phyloP scores from a whole-genome alignment of 2,797 vertebrate species.

The Hyperoplus lanceolatus region DNA sequence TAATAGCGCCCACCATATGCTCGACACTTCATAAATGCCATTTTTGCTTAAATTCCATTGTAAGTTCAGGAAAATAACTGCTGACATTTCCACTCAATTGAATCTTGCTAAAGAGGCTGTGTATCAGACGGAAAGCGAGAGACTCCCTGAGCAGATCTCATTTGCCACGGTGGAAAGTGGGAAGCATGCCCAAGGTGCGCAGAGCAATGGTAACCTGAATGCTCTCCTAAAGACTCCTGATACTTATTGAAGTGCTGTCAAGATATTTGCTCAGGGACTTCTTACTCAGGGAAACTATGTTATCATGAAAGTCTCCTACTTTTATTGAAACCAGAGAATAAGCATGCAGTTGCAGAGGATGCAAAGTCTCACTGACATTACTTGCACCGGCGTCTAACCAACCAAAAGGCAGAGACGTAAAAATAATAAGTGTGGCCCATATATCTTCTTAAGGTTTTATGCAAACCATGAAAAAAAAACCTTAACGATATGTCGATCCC shows the following conservation, averaged over 20 bases:
- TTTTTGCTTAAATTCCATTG: conserved; percentile 71
- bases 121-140: conserved; percentile 43
- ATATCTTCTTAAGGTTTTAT: background rate
- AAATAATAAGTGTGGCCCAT: background rate
- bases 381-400: conserved; percentile 19
- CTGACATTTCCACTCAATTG: conserved; percentile 75
- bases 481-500: no score
- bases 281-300: background rate
- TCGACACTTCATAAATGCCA: conserved; percentile 62
- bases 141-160: conserved; percentile 56
- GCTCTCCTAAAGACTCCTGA: conserved; percentile 28
- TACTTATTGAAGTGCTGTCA: conserved; percentile 43
- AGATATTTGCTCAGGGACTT: conserved; percentile 17
- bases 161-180: conserved; percentile 47
- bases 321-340: conserved; percentile 20
- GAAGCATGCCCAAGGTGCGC: conserved; percentile 53
- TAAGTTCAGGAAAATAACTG: conserved; percentile 63
- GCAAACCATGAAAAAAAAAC: no score
- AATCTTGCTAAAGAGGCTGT: conserved; percentile 52
- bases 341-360: background rate
- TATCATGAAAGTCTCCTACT: conserved; percentile 17
- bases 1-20: conserved; percentile 76
- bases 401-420: background rate
- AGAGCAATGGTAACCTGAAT: conserved; percentile 29
- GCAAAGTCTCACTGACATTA: conserved; percentile 15